Evolutionary conservation across 2,797 vertebrate genomes (phyloP), one percentile per base, ranked within the genome.

Genomic region (Dendrocincla fuliginosa): DNA sequence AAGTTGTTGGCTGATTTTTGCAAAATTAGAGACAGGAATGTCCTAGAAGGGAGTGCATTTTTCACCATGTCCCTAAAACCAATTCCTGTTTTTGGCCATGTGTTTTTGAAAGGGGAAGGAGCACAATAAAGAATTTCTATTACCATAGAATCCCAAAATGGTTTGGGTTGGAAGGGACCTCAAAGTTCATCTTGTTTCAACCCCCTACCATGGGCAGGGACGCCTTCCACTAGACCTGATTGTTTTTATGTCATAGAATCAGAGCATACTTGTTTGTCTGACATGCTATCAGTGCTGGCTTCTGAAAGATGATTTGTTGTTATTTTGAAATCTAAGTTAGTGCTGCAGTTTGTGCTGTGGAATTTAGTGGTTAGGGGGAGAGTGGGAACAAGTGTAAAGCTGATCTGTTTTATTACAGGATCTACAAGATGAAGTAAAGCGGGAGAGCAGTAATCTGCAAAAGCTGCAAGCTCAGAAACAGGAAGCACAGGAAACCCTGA

Each of bases 361-460:
- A 55, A 41, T 81, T 42, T 14, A 65, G 63, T 41, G 28, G 7
- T 65, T 70, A 14, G 42, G 57, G 52, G 44, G 49, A 69, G 39
- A 50, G 27, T 32, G 50, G 39, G 46, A 75, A 39, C 46, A 75
- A 88, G 39, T 41, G 44, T 74, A 39, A 82, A 86, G 42, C 57
- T 81, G 44, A 67, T 95, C 77, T 74, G 61, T 95, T 84, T 94
- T 94, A 39, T 95, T 96, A 42, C 93, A 99, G 99, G 99, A 99
- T 95, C 98, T 99, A 89, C 99, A 99, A 95, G 98, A 98, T 97
- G 99, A 99, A 96, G 99, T 99, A 67, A 98, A 99, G 18, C 98
- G 97, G 87, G 99, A 99, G 94, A 99, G 96, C 52, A 98, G 89
- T 95, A 99, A 98, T 60, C 97, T 99, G 82, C 98, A 99, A 95